Conservation (phyloP, 2,113 vertebrate genomes). For the Lontra canadensis region DNA sequence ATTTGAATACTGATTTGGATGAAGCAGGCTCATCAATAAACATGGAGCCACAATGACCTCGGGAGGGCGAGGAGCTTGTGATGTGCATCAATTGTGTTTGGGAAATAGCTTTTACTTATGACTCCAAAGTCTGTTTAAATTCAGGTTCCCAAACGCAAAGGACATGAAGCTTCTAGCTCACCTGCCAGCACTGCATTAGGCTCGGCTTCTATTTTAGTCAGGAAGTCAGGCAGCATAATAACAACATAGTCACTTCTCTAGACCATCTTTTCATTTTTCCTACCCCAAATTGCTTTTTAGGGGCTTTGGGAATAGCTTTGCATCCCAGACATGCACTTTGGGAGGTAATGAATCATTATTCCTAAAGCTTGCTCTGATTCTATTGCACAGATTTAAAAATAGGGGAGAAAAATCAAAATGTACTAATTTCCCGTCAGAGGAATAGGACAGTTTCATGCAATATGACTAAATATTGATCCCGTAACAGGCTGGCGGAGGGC, state of each 20-base stretch:
- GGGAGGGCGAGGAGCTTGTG: conserved; percentile 33
- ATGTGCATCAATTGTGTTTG: conserved; percentile 49
- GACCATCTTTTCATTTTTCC: background rate
- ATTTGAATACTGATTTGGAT: conserved; percentile 74
- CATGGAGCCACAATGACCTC: conserved; percentile 62
- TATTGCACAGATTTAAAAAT: conserved; percentile 44
- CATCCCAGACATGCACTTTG: conserved; percentile 24
- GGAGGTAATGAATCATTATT: conserved; percentile 35
- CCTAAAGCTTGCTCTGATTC: conserved; percentile 23
- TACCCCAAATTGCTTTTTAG: conserved; percentile 33
- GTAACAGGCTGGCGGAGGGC: background rate
- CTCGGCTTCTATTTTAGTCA: background rate
- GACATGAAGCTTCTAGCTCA: background rate
- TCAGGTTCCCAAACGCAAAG: conserved; percentile 19
- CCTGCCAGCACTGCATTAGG: conserved; percentile 3
- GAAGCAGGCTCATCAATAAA: conserved; percentile 67
- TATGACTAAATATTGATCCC: conserved; percentile 4
- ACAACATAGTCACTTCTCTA: conserved; percentile 45
- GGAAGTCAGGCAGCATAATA: conserved; percentile 51
- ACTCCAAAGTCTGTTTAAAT: conserved; percentile 50
- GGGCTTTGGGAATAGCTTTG: conserved; percentile 48
- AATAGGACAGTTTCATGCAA: background rate
- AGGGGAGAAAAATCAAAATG: conserved; percentile 9
- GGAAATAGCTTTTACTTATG: conserved; percentile 64
- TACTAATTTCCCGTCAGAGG: conserved; percentile 47